Base-by-base conservation (phyloP, 2,888 invertebrate species). In the Andrena praecox region DNA sequence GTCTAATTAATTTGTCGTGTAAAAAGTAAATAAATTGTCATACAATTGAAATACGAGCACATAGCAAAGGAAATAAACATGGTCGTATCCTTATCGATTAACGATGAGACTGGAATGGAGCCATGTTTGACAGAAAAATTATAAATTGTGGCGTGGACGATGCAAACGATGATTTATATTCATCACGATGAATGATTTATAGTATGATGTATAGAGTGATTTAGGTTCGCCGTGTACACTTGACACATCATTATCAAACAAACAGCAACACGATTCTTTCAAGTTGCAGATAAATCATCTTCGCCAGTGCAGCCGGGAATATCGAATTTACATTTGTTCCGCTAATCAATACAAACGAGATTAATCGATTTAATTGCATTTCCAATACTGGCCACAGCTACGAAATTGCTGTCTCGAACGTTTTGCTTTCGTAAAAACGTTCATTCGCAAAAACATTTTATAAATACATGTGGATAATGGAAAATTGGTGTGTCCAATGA, bases 211-310 rank as follows among this genome's bases (percentile, higher is more conserved):
- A 42, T 42, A 42, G 16, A 42, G 16, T 42, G 42, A 42, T 42
- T 42, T 42, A 1, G 42, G 16, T 27, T 63, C 5, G 12, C 10
- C 7, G 10, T 10, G 6, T 63, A 27, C 42, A 63, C 56, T 52
- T 52, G 52, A 8, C 52, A 33, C 3, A 10, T 42, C 20, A 20
- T 24, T 63, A 42, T 42, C 42, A 24, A 42, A 63, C 20, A 63
- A 24, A 63, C 20, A 63, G 42, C 35, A 42, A 33, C 62, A 62
- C 10, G 62, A 62, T 62, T 33, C 62, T 62, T 33, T 33, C 33
- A n/a, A 7, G 33, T n/a, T 62, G 3, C 64, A 27, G 24, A 64
- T 42, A 64, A 64, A 64, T 64, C 64, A 35, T 20, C 16, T n/a
- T 20, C 20, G n/a, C 31, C 20, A 33, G 33, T 33, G 8, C n/a